These are phyloP conservation scores for Caenorhabditis drosophilae DNA, from an alignment of 2,888 invertebrate genomes.

Conservation along the genomic window DNA sequence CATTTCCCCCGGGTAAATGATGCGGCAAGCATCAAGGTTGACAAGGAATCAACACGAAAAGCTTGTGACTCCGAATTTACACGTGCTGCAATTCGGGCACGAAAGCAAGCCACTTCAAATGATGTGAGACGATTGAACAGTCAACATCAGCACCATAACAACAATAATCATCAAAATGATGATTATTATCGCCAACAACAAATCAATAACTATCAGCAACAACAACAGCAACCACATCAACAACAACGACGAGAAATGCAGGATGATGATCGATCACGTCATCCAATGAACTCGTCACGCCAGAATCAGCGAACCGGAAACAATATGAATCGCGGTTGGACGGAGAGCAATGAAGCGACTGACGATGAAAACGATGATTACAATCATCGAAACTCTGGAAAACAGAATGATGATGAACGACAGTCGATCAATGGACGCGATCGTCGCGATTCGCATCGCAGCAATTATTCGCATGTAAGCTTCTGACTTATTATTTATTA, in stretches of 20 bases:
- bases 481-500: not conserved
- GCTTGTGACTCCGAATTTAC: conserved; percentile 47
- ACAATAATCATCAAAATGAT: conserved; percentile 7
- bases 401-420: not conserved
- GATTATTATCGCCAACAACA: not conserved
- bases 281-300: too few species aligned
- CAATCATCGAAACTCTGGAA: not conserved
- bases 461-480: conserved; percentile 29
- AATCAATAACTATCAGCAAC: not conserved
- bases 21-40: conserved; percentile 41
- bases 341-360: too few species aligned
- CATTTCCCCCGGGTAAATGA: conserved; percentile 54
- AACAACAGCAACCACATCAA: conserved; percentile 6
- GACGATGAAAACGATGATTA: not conserved
- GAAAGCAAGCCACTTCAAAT: conserved; percentile 41
- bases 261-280: too few species aligned
- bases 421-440: conserved; percentile 4
- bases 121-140: conserved; percentile 44
- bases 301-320: too few species aligned
- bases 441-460: conserved; percentile 27
- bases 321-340: too few species aligned
- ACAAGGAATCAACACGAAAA: conserved; percentile 49
- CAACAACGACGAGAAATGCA: too few species aligned
- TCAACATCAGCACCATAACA: too few species aligned
- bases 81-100: conserved; percentile 45